phyloP scores from a whole-genome alignment of 1,140 invertebrate genomes.

The Heliconius melpomene region DNA sequence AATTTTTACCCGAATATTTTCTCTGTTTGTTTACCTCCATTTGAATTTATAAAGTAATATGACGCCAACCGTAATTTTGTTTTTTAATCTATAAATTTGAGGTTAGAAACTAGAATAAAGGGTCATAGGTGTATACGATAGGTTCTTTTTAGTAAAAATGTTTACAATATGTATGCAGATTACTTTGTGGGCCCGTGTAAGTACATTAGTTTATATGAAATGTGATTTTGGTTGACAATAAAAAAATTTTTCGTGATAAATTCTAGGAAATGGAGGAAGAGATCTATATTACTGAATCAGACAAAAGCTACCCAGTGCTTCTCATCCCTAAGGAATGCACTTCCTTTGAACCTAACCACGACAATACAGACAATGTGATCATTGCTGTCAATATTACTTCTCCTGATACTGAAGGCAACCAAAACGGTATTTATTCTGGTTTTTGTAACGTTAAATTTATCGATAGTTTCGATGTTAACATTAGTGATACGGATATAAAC shows the following conservation, averaged over 20 bases:
- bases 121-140: background rate
- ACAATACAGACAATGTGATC: slow-evolving; percentile 57
- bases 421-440: slow-evolving; percentile 60
- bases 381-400: slow-evolving; percentile 65
- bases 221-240: background rate
- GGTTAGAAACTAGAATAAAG: background rate
- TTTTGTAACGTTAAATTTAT: slow-evolving; percentile 67
- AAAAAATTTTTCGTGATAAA: background rate
- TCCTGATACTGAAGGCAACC: slow-evolving; percentile 58
- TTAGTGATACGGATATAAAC: slow-evolving; percentile 28
- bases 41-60: slow-evolving; percentile 35
- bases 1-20: slow-evolving; percentile 45
- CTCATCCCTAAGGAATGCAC: slow-evolving; percentile 64
- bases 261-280: slow-evolving; percentile 49
- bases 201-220: background rate
- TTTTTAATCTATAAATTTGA: background rate
- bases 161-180: background rate
- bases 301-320: slow-evolving; percentile 55
- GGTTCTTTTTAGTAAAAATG: background rate
- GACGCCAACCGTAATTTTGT: background rate
- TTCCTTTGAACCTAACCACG: slow-evolving; percentile 57
- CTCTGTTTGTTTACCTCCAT: slow-evolving; percentile 56
- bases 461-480: slow-evolving; percentile 56
- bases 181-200: background rate
- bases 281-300: slow-evolving; percentile 31